Percentiles rank a stretch among this genome's conserved stretches.
These are phyloP conservation scores for Anthoptus insignis DNA, from an alignment of 2,888 invertebrate genomes.

Conservation along the genomic window DNA sequence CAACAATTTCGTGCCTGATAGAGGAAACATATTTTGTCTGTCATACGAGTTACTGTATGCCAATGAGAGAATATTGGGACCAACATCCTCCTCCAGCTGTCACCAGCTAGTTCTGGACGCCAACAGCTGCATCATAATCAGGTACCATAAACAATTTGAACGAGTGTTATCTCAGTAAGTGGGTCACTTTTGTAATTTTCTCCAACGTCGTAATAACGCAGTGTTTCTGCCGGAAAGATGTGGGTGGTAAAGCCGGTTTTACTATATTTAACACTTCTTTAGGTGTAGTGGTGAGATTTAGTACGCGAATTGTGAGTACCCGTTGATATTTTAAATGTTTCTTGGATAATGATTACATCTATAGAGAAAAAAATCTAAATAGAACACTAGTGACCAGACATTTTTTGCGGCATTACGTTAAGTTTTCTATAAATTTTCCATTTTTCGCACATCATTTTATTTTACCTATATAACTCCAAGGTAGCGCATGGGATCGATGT, in stretches of 20 bases:
- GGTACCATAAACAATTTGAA: background rate
- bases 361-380: no score
- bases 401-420: no score
- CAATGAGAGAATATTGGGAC: background rate
- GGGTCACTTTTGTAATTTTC: constrained; percentile 1
- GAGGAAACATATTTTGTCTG: background rate
- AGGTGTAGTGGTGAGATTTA: no score
- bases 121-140: constrained; percentile 1
- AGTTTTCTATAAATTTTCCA: no score
- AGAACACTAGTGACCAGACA: no score
- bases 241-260: background rate
- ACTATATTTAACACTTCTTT: background rate
- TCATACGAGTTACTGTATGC: no score
- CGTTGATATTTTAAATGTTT: no score
- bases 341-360: no score
- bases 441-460: no score
- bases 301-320: no score
- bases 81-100: background rate
- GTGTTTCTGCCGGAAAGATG: background rate
- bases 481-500: constrained; percentile 53
- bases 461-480: constrained; percentile 40
- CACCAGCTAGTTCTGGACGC: background rate
- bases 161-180: background rate
- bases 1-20: no score
- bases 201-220: background rate